Evolutionary conservation across 2,797 vertebrate genomes (phyloP), one percentile per base, ranked within the genome.

Genomic region (Falco novaeseelandiae): DNA sequence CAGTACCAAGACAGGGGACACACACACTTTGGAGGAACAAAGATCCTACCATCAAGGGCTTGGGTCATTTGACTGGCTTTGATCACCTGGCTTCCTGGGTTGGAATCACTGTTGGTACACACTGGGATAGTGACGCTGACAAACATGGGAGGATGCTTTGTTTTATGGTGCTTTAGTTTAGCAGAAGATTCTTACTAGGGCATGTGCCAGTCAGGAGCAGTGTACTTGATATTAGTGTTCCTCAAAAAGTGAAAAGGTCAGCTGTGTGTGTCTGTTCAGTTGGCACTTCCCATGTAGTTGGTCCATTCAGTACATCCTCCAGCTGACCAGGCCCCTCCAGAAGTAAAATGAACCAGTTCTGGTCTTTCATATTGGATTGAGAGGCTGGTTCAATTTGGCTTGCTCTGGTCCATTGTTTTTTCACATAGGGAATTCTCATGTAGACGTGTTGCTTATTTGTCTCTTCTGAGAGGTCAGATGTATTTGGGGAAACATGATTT

Each of bases 61-160:
- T 78, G 13, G 29, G 30, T 83, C 12, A 12, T 86, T 67, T 69
- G 20, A 10, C 38, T 72, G 14, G 48, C 74, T 91, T 94, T 69
- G 61, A 52, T 82, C 21, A 17, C 27, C 51, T 74, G 23, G 26
- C 62, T 89, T 85, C 70, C 87, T 44, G 18, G 12, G 8, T 55
- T 85, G 34, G 4, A 90, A 61, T 49, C 29, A 27, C 55, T 67
- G 62, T 69, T 38, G 8, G 9, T 76, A 22, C 26, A 65, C 2
- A 26, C 0, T 0, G 0, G n/a, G n/a, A 49, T 9, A 40, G 22
- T 42, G 23, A 62, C 14, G 12, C 27, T 38, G 69, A 32, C 12
- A 67, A 86, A 90, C 2, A 0, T 6, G 17, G 44, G 23, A 76
- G 6, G 36, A 40, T 49, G n/a, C 4, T 12, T 72, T 54, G 36